Evolutionary conservation across 2,113 vertebrate species (phyloP), one percentile per base, ranked within the genome.

Genomic region (Pteronura brasiliensis): DNA sequence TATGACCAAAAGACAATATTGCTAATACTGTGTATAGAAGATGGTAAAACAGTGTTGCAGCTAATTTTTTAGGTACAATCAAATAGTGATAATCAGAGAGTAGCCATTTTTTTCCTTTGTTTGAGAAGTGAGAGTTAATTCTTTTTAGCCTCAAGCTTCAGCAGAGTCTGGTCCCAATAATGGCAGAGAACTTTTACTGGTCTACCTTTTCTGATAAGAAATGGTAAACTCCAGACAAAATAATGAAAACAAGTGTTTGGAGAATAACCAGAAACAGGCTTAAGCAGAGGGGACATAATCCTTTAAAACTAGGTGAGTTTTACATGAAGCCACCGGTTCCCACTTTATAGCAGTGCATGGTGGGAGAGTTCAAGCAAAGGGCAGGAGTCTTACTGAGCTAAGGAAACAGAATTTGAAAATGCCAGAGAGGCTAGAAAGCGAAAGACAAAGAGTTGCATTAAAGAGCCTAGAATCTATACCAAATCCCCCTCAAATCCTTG

Each of bases 11-110:
- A 65, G 79, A 69, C 29, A 65, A 18, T 83, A 52, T 0, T 72
- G 39, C 39, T 57, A 71, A 90, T 10, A 49, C 18, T 47, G 11
- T 25, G 47, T 39, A 4, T 17, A 72, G 61, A 7, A 88, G 69
- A 49, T 27, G 18, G 63, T 59, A 27, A 82, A 69, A 55, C 0
- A 79, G 34, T 74, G 29, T 69, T 42, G 31, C 20, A 61, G 27
- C 18, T 86, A 9, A 69, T n/a, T 79, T 94, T 65, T 95, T 76
- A 72, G 39, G 59, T 44, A 77, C 57, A 81, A 61, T 23, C 74
- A 96, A 89, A 67, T 39, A 85, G 52, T 12, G 36, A 85, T 34
- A 67, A 67, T 34, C 31, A 67, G 63, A 34, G 63, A 14, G 23
- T 14, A 63, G 83, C 6, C 59, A 55, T 18, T 29, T 29, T 72